Percentiles rank a stretch among this genome's conserved stretches.
Evolutionary conservation across 1,140 invertebrate genomes (phyloP).

Genomic region (Drosophila hydei): DNA sequence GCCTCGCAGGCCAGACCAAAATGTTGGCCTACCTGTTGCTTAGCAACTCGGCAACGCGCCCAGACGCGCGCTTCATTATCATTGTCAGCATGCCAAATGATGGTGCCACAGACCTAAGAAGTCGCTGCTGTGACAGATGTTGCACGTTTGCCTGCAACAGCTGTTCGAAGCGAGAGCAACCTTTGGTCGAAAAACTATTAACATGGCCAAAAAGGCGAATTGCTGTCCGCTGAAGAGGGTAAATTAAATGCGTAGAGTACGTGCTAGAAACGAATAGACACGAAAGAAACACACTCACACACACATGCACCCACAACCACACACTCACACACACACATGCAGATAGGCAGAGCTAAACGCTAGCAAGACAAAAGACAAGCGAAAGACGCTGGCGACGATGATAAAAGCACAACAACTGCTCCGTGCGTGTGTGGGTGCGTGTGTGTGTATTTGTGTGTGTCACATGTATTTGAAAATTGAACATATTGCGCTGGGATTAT

Average conservation of each 20-base stretch:
- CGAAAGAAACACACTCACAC: neutral
- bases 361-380: slow-evolving; percentile 10
- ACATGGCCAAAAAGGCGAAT: slow-evolving; percentile 1
- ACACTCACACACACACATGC: neutral
- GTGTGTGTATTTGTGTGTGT: slow-evolving; percentile 3
- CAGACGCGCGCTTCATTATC: slow-evolving; percentile 34
- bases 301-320: neutral
- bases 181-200: neutral
- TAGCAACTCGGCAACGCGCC: slow-evolving; percentile 56
- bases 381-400: slow-evolving; percentile 10
- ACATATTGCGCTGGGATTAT: slow-evolving; percentile 49
- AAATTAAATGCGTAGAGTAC: slow-evolving; percentile 37
- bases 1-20: slow-evolving; percentile 21
- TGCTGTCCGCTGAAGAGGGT: slow-evolving; percentile 30
- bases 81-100: slow-evolving; percentile 44
- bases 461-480: slow-evolving; percentile 36
- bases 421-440: slow-evolving; percentile 8
- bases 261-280: slow-evolving; percentile 30
- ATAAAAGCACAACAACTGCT: slow-evolving; percentile 31
- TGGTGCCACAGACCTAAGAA: neutral
- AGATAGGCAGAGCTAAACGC: neutral
- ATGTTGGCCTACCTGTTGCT: slow-evolving; percentile 76
- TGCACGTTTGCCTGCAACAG: slow-evolving; percentile 28
- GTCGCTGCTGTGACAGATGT: slow-evolving; percentile 30
- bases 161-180: slow-evolving; percentile 17